These are phyloP conservation scores for Euphonia xanthogaster DNA, from an alignment of 2,797 vertebrate genomes.

Conservation along the genomic window DNA sequence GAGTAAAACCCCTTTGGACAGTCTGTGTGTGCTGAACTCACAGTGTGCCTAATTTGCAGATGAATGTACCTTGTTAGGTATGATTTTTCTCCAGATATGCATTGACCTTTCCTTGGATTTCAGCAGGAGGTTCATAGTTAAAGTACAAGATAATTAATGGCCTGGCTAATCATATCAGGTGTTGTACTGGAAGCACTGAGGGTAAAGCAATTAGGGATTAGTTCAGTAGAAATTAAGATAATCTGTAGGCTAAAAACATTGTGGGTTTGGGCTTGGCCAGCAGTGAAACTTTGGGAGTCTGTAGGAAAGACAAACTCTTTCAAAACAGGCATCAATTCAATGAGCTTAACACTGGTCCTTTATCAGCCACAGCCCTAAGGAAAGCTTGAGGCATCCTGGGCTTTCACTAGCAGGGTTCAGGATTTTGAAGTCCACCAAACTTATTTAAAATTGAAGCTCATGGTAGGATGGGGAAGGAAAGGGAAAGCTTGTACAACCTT, in stretches of 20 bases:
- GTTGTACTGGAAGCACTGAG: neutral
- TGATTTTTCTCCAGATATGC: neutral
- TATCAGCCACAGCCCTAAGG: neutral
- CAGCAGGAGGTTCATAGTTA: constrained; percentile 21
- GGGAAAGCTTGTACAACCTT: neutral
- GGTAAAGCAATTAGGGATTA: constrained; percentile 19
- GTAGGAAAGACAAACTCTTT: neutral
- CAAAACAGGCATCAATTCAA: neutral
- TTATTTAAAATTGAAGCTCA: neutral
- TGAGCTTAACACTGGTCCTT: neutral
- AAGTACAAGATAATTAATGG: constrained; percentile 50
- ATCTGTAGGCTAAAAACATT: neutral
- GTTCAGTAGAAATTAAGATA: neutral
- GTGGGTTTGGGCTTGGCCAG: neutral
- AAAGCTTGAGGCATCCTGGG: neutral
- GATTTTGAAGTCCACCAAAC: neutral
- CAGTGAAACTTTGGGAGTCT: neutral
- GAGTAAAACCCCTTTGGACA: neutral
- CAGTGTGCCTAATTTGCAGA: constrained; percentile 28
- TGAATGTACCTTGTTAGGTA: constrained; percentile 16
- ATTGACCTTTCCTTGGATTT: constrained; percentile 38
- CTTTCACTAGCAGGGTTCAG: neutral
- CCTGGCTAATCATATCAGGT: constrained; percentile 28
- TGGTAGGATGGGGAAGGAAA: neutral
- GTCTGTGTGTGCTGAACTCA: neutral